Percentiles rank a stretch among this genome's conserved stretches.
Evolutionary conservation across 1,140 invertebrate species (phyloP).

Genomic region (Rhysida immarginata): DNA sequence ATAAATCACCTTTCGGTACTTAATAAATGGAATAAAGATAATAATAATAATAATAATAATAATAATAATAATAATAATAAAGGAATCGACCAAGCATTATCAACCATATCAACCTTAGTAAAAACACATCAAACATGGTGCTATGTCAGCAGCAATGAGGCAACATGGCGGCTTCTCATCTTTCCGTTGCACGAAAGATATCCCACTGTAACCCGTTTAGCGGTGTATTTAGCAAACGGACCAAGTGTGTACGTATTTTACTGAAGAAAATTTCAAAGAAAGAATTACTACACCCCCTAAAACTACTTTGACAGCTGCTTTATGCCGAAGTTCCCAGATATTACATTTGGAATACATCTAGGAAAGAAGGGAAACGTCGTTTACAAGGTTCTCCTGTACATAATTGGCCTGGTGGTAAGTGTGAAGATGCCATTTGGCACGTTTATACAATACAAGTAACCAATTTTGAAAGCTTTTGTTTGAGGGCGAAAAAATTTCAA

Average conservation of each 20-base stretch:
- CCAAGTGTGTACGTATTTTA: conserved; percentile 18
- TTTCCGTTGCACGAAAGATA: no score
- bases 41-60: no score
- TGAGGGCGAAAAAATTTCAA: no score
- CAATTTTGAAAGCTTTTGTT: conserved; percentile 29
- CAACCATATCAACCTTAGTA: no score
- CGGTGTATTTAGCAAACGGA: conserved; percentile 31
- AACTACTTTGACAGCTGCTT: conserved; percentile 20
- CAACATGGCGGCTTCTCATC: conserved; percentile 20
- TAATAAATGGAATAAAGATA: no score
- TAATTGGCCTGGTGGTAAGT: conserved; percentile 14
- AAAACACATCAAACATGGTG: no score
- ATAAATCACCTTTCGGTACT: no score
- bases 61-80: no score
- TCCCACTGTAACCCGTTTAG: no score
- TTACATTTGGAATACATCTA: conserved; percentile 19
- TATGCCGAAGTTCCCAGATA: conserved; percentile 19
- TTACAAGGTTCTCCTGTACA: conserved; percentile 18
- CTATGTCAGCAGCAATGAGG: conserved; percentile 22
- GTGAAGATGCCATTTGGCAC: conserved; percentile 21
- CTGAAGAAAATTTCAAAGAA: conserved; percentile 4
- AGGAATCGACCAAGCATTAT: no score
- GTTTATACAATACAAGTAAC: conserved; percentile 28
- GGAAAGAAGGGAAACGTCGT: conserved; percentile 6
- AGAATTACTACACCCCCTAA: conserved; percentile 8